Conservation (phyloP, 2,888 invertebrate species). For the Sphecodes monilicornis region DNA sequence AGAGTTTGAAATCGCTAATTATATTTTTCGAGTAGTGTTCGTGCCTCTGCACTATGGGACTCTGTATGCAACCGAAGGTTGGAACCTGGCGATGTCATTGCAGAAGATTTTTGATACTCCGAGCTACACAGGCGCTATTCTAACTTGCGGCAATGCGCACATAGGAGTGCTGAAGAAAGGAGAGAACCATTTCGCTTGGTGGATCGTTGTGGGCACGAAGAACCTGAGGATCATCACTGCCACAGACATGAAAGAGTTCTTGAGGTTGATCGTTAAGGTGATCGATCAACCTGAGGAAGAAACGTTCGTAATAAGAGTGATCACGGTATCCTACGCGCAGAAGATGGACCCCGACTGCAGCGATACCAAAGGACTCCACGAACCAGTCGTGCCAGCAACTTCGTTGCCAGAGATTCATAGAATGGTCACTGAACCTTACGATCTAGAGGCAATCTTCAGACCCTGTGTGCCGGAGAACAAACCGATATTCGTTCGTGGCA, state of each 20-base stretch:
- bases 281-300: conserved; percentile 62
- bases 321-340: conserved; percentile 78
- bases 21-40: conserved; percentile 77
- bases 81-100: conserved; percentile 79
- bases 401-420: conserved; percentile 76
- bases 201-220: conserved; percentile 75
- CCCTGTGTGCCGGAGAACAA: conserved; percentile 66
- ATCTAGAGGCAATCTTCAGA: conserved; percentile 74
- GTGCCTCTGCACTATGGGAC: conserved; percentile 77
- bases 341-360: conserved; percentile 78
- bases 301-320: conserved; percentile 65
- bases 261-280: conserved; percentile 75
- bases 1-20: conserved; percentile 81
- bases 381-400: conserved; percentile 66
- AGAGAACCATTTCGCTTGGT: conserved; percentile 80
- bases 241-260: conserved; percentile 72
- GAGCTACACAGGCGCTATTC: conserved; percentile 77
- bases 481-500: conserved; percentile 77
- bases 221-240: conserved; percentile 76
- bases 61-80: conserved; percentile 74
- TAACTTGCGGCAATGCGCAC: conserved; percentile 76
- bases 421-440: conserved; percentile 64
- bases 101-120: conserved; percentile 76
- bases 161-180: conserved; percentile 77
- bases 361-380: conserved; percentile 77